Base-by-base conservation (phyloP, 2,888 invertebrate species). In the Phyto melanocephala region DNA sequence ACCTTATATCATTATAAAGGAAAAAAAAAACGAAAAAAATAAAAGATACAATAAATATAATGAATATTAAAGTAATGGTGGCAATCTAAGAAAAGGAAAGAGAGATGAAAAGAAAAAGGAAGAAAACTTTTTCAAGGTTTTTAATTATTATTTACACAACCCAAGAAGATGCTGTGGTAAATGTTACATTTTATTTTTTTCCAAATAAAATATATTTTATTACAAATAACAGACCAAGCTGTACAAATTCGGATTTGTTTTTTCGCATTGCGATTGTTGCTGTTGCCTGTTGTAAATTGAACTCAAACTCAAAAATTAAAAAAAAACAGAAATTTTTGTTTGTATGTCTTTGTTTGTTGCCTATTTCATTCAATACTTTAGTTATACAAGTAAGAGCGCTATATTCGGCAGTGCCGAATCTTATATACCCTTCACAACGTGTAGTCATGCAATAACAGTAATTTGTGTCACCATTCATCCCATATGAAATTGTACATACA, bases 121-220 rank as follows among this genome's bases (percentile, higher is more conserved):
- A 54, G 45, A 45, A 1, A 35, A 65, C 2, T n/a, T 45, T 70
- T 62, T 70, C 70, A 77, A 70, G 63, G 70, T 50, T 77, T 77
- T 70, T 70, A 70, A 77, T 77, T 77, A 77, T 70, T 70, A 54
- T 62, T 52, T 35, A 62, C 42, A 63, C 24, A 58, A 47, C 54
- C n/a, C n/a, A 65, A 58, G 15, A 60, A 76, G 62, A 68, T 62
- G 68, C 58, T 76, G 42, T 40, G 60, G 50, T 68, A 52, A 52
- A 68, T 68, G 60, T 33, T 40, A 11, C 33, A n/a, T 63, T 28
- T 67, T 37, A 10, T 60, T 68, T 52, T 67, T 65, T 50, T 47
- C n/a, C n/a, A n/a, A n/a, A n/a, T n/a, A n/a, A n/a, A n/a, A 47
- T 52, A 24, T 13, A 20, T 17, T 37, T 17, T 56, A 56, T 42